Conservation (phyloP, 2,888 invertebrate genomes). For the Melanophora roralis region DNA sequence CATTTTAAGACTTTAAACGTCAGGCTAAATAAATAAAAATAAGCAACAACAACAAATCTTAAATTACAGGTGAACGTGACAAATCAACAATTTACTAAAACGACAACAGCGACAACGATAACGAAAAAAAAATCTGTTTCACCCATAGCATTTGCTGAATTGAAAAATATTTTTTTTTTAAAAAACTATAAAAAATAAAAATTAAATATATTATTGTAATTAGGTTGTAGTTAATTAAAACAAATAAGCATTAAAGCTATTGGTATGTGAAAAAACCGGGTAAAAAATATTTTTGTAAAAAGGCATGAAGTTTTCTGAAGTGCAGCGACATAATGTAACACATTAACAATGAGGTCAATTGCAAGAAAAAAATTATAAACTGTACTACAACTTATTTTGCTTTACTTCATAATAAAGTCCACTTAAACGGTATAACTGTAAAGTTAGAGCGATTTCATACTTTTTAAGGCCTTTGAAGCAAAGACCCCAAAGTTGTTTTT, state of each 20-base stretch:
- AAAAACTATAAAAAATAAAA: neutral
- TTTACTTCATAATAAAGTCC: no score
- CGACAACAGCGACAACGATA: neutral
- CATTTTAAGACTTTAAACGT: neutral
- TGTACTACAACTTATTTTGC: no score
- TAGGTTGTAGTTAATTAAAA: conserved; percentile 19
- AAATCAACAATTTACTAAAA: conserved; percentile 13
- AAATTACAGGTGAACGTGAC: conserved; percentile 37
- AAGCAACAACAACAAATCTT: neutral
- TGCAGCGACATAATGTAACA: neutral
- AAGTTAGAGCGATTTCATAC: no score
- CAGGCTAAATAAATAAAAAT: neutral
- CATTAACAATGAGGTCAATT: neutral
- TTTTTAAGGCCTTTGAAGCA: no score
- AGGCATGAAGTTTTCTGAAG: neutral
- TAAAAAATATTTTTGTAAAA: neutral
- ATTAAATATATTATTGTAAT: conserved; percentile 8
- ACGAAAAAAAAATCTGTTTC: neutral
- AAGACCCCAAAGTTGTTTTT: no score
- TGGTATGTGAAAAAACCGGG: no score
- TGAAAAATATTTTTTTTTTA: neutral
- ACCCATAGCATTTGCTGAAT: neutral
- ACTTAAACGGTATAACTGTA: no score
- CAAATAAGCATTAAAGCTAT: neutral
- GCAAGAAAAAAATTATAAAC: no score